Evolutionary conservation across 1,140 invertebrate species (phyloP), one percentile per base, ranked within the genome.

Genomic region (Drosophila obscura): DNA sequence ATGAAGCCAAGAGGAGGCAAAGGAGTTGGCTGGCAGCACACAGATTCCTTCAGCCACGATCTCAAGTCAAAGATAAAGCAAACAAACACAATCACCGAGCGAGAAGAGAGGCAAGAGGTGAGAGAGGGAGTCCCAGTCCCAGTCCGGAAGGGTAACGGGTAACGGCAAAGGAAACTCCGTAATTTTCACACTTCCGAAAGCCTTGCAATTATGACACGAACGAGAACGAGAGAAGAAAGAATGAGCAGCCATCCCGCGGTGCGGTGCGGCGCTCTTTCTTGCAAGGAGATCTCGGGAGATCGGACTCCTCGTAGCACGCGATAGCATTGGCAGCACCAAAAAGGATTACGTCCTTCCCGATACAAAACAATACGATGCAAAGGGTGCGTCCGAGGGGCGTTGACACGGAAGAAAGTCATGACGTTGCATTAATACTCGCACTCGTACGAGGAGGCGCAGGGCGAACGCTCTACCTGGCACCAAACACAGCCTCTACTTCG

Each of bases 201-300:
- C 76, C 76, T 69, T 87, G 84, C 83, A 87, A 87, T 87, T 87
- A 87, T 87, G 83, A 83, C 84, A 87, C 83, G 65, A 79, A 75
- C 57, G 53, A 13, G 11, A 11, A 39, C 35, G 9, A 39, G 35
- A 8, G 8, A 31, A 31, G 31, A 39, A 39, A 39, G 45, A 63
- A 31, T 77, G 80, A 73, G 71, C 74, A 76, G 77, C 81, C 61
- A 69, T 69, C 80, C 81, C 80, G 67, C 50, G 57, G 81, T 63
- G 80, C 48, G 5, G 26, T 31, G 31, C 31, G 31, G 4, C 35
- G 11, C 35, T 39, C 72, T 49, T 61, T 75, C 57, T 68, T 53
- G 5, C 63, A 63, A 74, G 55, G 60, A 57, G 73, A 65, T 52
- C 13, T 11, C 24, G n/a, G 5, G 15, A 77, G 73, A 76, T 74